Base-by-base conservation (phyloP, 2,888 invertebrate species). In the Craniophora ligustri region DNA sequence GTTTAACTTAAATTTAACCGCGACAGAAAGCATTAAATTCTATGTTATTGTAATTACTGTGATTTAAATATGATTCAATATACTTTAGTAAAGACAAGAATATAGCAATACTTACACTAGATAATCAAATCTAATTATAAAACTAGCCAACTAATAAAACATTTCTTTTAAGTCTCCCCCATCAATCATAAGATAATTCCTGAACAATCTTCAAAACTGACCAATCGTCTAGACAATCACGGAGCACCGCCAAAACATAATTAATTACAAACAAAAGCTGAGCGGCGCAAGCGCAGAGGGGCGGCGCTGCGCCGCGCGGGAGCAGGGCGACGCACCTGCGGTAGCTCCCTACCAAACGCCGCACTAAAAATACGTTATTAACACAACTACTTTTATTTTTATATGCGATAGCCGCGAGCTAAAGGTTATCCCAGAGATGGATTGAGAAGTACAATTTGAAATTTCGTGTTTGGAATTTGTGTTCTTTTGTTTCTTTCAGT, bases 351-450 rank as follows among this genome's bases (percentile, higher is more conserved):
- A 82, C 84, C 84, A 82, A 79, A 78, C 79, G 79, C 73, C 76
- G 78, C 81, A 81, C 78, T 85, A 85, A 85, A 88, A 86, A 87
- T 88, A 90, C 89, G 86, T 89, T 92, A 93, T 91, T 92, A 92
- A 89, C 87, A 85, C 85, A 67, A 75, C 78, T 84, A 85, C 88
- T 91, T 92, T 92, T 92, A 90, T 92, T 93, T 92, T 92, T 91
- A 86, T 85, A 86, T 78, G 82, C 85, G 87, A 89, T 88, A 84
- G 91, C 92, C 89, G 80, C 88, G 82, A 92, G 92, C 88, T 89
- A 93, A 92, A 93, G 92, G 92, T 92, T 92, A 93, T 74, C 51
- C 36, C 90, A 86, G 91, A 73, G 82, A 70, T 75, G 89, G 71
- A 90, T 57, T 63, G 23, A 5, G 23, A 45, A 53, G 47, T 48